These are phyloP conservation scores for Sphaerophoria rueppellii DNA, from an alignment of 2,888 invertebrate genomes.

Conservation along the genomic window DNA sequence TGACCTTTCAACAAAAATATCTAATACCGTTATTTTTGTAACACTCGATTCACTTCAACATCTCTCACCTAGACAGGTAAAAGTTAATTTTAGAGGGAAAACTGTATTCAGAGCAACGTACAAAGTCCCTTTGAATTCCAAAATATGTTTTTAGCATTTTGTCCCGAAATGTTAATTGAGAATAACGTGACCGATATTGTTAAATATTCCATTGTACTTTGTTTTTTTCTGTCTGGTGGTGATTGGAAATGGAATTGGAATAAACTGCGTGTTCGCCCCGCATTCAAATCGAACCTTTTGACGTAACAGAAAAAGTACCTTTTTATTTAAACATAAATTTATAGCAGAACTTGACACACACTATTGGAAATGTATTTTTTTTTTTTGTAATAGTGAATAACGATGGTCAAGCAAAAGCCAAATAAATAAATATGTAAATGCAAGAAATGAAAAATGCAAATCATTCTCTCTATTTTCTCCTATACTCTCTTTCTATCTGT, in stretches of 20 bases:
- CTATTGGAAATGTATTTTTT: neutral
- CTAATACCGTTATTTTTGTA: no score
- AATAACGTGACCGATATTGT: slow-evolving; percentile 64
- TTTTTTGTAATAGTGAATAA: neutral
- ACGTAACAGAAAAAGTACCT: neutral
- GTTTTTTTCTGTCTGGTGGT: neutral
- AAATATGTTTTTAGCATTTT: slow-evolving; percentile 66
- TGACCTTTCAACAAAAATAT: no score
- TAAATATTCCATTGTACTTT: slow-evolving; percentile 45
- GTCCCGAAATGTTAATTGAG: slow-evolving; percentile 68
- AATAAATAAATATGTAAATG: slow-evolving; percentile 67
- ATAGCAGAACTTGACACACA: slow-evolving; percentile 32
- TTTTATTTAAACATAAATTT: neutral
- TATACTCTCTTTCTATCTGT: no score
- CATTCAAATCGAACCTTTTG: slow-evolving; percentile 16
- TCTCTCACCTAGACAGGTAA: no score
- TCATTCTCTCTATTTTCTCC: slow-evolving; percentile 16
- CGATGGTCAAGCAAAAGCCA: slow-evolving; percentile 53
- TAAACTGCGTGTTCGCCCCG: slow-evolving; percentile 33
- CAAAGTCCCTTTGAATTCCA: slow-evolving; percentile 63
- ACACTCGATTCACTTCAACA: no score
- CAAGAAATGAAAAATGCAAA: slow-evolving; percentile 49
- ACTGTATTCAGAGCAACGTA: slow-evolving; percentile 29
- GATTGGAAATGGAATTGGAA: neutral
- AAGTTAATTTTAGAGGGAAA: neutral